Base-by-base conservation (phyloP, 2,113 vertebrate species). In the Ochotona curzoniae region DNA sequence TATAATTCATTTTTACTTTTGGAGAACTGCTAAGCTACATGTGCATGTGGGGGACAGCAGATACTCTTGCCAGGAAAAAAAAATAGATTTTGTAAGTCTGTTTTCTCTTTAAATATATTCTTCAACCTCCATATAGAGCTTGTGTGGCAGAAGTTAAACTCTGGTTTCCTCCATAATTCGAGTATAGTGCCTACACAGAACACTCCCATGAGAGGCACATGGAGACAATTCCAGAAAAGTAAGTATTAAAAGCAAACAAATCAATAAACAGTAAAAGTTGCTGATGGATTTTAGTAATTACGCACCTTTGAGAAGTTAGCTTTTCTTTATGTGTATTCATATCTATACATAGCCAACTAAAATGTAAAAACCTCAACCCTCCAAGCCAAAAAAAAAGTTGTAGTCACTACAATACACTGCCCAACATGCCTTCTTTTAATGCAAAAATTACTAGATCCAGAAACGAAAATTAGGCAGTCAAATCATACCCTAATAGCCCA, bases 61-160 rank as follows among this genome's bases (percentile, higher is more conserved):
- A 83, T 23, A 91, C 75, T 44, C 15, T 88, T 44, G 67, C 49
- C 84, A 81, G 75, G 78, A 84, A 80, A 69, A 57, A 80, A 88
- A 96, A 69, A 51, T 30, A 88, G 83, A n/a, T 73, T 44, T 26
- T 10, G 30, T 70, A 88, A 76, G 75, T 25, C 18, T 51, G 38
- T 12, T 57, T 25, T 0, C 8, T 44, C 21, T 87, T 44, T 28
- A 44, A 64, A 63, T 57, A 10, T n/a, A 6, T 23, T 79, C 49
- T 66, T 64, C 64, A 18, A 74, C 10, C 30, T 35, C 71, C 49
- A 32, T 64, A 8, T 6, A 8, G 26, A 60, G 35, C 49, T 54
- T 67, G 78, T 70, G 47, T 30, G 78, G 87, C 51, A 93, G 28
- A 63, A 61, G 54, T 8, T 6, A 89, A 67, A 10, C 49, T 32